Evolutionary conservation across 2,888 invertebrate genomes (phyloP).

Genomic region (Lithophane semibrunnea): DNA sequence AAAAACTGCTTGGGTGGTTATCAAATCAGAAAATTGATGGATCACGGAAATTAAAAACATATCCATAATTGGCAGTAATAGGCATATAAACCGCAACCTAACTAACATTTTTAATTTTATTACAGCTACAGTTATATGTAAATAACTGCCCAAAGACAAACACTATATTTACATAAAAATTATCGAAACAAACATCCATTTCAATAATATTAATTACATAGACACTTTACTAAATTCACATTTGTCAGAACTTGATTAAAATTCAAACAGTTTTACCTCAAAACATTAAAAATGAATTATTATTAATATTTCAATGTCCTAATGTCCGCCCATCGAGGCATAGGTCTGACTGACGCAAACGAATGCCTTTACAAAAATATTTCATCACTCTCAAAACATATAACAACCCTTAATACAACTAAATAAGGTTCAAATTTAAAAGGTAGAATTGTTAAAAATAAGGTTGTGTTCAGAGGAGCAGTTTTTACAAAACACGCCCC

Average conservation of each 20-base stretch:
- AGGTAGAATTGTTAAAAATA: constrained; percentile 20
- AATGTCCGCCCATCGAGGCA: constrained; percentile 80
- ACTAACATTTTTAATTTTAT: background rate
- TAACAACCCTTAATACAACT: accelerated
- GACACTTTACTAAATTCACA: constrained; percentile 50
- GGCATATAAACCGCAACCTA: background rate
- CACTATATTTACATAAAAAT: constrained; percentile 54
- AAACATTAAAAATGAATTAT: constrained; percentile 68
- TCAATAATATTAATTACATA: constrained; percentile 56
- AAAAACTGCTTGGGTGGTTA: constrained; percentile 15
- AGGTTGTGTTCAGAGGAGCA: constrained; percentile 64
- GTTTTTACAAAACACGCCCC: constrained; percentile 76
- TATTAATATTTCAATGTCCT: constrained; percentile 72
- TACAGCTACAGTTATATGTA: constrained; percentile 13
- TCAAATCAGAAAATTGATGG: background rate
- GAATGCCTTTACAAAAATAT: constrained; percentile 68
- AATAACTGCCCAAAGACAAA: constrained; percentile 10
- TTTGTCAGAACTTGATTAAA: constrained; percentile 65
- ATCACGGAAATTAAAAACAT: constrained; percentile 5
- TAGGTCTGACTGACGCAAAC: constrained; percentile 77
- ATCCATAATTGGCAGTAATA: constrained; percentile 8
- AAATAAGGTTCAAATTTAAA: background rate
- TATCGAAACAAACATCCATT: constrained; percentile 53
- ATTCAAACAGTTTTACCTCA: constrained; percentile 65
- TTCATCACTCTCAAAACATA: background rate